Percentiles rank a stretch among this genome's conserved stretches.
These are phyloP conservation scores for Callipepla californica DNA, from an alignment of 2,113 vertebrate genomes.

Conservation along the genomic window DNA sequence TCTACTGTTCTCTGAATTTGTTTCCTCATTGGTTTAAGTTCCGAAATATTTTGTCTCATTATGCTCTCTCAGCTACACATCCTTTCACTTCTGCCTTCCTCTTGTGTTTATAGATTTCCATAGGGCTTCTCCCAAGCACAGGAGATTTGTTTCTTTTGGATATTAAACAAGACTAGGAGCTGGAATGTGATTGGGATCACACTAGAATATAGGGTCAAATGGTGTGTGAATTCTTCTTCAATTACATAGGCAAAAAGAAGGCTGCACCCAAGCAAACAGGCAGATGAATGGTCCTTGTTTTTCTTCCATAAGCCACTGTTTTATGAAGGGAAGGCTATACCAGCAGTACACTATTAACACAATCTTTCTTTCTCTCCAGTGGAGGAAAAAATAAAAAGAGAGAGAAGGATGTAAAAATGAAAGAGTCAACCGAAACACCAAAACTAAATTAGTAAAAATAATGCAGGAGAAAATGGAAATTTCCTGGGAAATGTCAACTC, in stretches of 20 bases:
- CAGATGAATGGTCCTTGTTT: rapidly evolving
- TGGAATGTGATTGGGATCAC: not conserved
- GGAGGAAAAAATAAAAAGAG: not conserved
- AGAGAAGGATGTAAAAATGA: not conserved
- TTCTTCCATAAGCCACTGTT: not conserved
- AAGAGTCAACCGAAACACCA: not conserved
- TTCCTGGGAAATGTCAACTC: not conserved
- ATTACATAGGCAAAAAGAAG: not conserved
- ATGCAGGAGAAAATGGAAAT: not conserved
- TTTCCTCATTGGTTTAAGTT: not conserved
- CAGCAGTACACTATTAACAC: not conserved
- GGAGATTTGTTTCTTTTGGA: not conserved
- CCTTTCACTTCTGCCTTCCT: not conserved
- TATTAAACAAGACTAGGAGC: not conserved
- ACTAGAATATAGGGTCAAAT: not conserved
- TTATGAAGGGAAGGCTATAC: not conserved
- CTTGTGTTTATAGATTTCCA: not conserved
- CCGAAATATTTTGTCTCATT: not conserved
- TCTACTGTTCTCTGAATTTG: not conserved
- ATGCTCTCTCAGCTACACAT: not conserved
- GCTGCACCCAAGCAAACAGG: not conserved
- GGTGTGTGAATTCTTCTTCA: not conserved
- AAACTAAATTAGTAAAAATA: not conserved
- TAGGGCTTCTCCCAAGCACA: not conserved
- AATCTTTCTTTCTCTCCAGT: not conserved